Conservation (phyloP, 2,797 vertebrate genomes). For the Picus viridis region DNA sequence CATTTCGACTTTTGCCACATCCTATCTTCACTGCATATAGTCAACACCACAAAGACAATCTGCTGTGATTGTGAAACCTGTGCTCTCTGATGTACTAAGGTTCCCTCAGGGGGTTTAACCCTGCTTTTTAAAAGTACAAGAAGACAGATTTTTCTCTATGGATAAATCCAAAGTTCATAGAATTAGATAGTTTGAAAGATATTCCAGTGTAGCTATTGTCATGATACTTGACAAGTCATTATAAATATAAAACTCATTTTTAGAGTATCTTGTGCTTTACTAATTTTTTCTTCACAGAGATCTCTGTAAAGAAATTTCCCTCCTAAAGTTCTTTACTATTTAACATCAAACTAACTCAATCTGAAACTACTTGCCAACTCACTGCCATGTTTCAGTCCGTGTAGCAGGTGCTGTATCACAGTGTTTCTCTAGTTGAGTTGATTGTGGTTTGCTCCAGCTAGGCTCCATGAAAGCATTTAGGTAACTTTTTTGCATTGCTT, state of each 20-base stretch:
- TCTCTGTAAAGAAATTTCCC: neutral
- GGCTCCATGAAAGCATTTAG: neutral
- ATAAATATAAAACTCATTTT: neutral
- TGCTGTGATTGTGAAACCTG: constrained; percentile 37
- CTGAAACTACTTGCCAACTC: neutral
- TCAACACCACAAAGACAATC: constrained; percentile 7
- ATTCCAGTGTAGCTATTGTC: neutral
- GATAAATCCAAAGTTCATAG: neutral
- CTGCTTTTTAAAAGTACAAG: neutral
- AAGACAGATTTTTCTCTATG: neutral
- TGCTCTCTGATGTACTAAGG: neutral
- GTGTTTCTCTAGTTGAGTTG: neutral
- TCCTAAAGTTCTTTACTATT: neutral
- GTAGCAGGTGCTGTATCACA: neutral
- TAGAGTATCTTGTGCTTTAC: neutral
- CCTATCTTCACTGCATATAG: neutral
- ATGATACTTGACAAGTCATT: neutral
- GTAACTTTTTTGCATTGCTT: neutral
- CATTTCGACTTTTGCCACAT: neutral
- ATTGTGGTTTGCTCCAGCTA: neutral
- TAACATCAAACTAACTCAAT: neutral
- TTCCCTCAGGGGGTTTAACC: neutral
- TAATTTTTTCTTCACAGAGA: neutral
- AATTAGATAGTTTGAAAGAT: neutral
- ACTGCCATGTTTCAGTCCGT: neutral